Evolutionary conservation across 1,140 invertebrate genomes (phyloP).

Genomic region (Rhyzopertha dominica): DNA sequence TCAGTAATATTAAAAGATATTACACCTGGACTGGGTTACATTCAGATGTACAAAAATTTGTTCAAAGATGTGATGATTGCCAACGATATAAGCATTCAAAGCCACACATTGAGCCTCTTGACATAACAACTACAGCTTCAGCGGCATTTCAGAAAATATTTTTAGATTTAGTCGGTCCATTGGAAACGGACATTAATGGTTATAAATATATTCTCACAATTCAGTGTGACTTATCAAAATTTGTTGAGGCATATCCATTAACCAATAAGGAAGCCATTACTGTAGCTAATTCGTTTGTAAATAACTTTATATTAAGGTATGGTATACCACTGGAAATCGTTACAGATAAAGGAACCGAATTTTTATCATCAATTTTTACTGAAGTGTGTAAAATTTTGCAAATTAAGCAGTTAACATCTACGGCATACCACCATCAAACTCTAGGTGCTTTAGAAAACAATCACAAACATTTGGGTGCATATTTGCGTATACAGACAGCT

Average conservation of each 20-base stretch:
- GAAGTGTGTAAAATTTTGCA: no score
- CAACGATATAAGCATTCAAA: conserved; percentile 23
- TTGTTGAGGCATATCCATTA: conserved; percentile 20
- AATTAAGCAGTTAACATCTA: no score
- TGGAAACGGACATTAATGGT: conserved; percentile 19
- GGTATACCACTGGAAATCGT: no score
- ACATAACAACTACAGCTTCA: conserved; percentile 19
- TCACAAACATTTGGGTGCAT: no score
- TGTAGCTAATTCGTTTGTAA: no score
- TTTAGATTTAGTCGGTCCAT: conserved; percentile 24
- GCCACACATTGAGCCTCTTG: conserved; percentile 14
- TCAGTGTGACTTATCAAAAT: conserved; percentile 25
- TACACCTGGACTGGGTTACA: conserved; percentile 20
- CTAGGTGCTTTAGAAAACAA: no score
- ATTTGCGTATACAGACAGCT: no score
- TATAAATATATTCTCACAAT: conserved; percentile 21
- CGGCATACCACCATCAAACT: no score
- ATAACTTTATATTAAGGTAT: no score
- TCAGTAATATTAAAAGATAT: conserved; percentile 26
- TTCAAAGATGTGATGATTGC: conserved; percentile 22
- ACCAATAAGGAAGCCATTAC: conserved; percentile 9
- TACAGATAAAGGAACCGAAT: no score
- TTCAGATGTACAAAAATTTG: conserved; percentile 20
- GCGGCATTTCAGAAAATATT: conserved; percentile 21
- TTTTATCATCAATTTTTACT: no score